These are phyloP conservation scores for Hesperophylax magnus DNA, from an alignment of 1,140 invertebrate species.

Conservation along the genomic window DNA sequence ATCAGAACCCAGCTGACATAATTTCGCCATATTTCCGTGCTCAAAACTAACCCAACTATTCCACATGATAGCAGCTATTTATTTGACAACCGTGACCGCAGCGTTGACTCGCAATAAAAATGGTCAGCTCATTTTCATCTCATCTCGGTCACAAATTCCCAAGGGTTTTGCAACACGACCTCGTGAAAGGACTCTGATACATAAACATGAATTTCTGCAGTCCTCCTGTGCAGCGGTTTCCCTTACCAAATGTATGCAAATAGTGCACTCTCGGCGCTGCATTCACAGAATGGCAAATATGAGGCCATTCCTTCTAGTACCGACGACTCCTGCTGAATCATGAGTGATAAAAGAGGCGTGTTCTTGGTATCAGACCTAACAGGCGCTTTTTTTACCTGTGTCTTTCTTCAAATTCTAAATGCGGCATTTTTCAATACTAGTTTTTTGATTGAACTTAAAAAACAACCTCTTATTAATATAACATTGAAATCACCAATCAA, in stretches of 20 bases:
- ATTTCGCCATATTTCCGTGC: too few species aligned
- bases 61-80: too few species aligned
- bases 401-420: too few species aligned
- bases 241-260: slow-evolving; percentile 45
- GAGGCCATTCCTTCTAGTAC: background rate
- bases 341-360: background rate
- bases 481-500: too few species aligned
- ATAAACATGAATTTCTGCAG: slow-evolving; percentile 38
- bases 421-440: too few species aligned
- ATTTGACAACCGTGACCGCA: too few species aligned
- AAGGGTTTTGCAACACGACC: background rate
- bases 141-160: background rate
- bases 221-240: background rate
- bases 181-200: slow-evolving; percentile 30
- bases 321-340: background rate
- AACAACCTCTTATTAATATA: too few species aligned
- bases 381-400: too few species aligned
- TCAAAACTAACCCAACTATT: too few species aligned
- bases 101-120: background rate
- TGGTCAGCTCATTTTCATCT: background rate
- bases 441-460: too few species aligned
- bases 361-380: background rate
- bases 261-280: slow-evolving; percentile 36
- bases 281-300: slow-evolving; percentile 39
- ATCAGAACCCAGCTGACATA: too few species aligned